phyloP scores from a whole-genome alignment of 2,113 vertebrate genomes.

The Lepus europaeus region DNA sequence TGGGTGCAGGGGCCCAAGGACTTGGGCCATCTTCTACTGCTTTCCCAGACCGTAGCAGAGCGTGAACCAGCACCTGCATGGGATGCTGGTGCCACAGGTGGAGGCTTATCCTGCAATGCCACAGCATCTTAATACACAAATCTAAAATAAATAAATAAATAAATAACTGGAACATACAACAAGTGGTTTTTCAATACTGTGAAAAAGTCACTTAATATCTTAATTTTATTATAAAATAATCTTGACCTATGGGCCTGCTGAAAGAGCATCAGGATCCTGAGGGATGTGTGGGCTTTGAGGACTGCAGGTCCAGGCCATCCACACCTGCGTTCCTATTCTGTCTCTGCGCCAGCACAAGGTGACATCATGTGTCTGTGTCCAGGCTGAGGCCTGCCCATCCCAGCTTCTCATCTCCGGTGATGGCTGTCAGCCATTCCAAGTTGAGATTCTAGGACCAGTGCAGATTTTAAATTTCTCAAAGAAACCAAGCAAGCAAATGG shows the following conservation, averaged over 20 bases:
- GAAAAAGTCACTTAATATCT: constrained; percentile 7
- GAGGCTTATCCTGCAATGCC: too few relatives aligned
- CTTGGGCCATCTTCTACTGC: too few relatives aligned
- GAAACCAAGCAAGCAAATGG: constrained; percentile 4
- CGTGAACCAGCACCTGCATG: too few relatives aligned
- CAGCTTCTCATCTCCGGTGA: not conserved
- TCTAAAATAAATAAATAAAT: too few relatives aligned
- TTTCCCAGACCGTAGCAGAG: too few relatives aligned
- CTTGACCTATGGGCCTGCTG: not conserved
- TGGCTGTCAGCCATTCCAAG: not conserved
- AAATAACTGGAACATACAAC: too few relatives aligned
- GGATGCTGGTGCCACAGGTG: too few relatives aligned
- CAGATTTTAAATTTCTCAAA: constrained; percentile 36
- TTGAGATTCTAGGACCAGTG: too few relatives aligned
- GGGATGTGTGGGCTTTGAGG: not conserved
- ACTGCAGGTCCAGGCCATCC: not conserved
- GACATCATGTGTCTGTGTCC: not conserved
- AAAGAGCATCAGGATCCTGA: not conserved
- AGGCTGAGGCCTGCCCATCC: not conserved
- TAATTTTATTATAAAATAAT: constrained; percentile 34
- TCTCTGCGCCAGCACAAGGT: not conserved
- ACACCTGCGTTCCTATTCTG: not conserved
- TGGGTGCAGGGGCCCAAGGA: too few relatives aligned
- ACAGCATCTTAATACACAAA: too few relatives aligned
- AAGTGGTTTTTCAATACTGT: not conserved